These are phyloP conservation scores for Zeuzera pyrina DNA, from an alignment of 2,888 invertebrate genomes.

Conservation along the genomic window DNA sequence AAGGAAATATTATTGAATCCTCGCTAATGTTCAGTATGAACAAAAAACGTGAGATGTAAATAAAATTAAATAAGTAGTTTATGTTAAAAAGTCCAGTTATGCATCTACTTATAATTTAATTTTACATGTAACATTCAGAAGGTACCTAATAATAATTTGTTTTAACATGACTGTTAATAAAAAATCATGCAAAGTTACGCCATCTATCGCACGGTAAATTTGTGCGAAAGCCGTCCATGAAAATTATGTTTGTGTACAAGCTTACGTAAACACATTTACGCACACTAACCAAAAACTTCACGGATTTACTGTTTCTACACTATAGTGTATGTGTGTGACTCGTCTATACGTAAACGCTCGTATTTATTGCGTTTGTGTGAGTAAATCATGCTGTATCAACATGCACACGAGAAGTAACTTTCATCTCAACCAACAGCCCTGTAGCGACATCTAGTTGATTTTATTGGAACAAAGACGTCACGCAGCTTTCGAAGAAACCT, in stretches of 20 bases:
- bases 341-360: slow-evolving; percentile 21
- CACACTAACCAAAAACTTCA: slow-evolving; percentile 8
- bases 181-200: slow-evolving; percentile 23
- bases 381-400: slow-evolving; percentile 15
- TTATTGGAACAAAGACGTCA: slow-evolving; percentile 26
- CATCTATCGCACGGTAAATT: slow-evolving; percentile 36
- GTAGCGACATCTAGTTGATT: slow-evolving; percentile 54
- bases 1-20: too few species aligned
- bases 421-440: slow-evolving; percentile 32
- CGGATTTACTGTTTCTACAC: too few species aligned
- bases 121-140: too few species aligned
- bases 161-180: slow-evolving; percentile 5
- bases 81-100: too few species aligned
- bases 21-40: too few species aligned
- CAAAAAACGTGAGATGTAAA: too few species aligned
- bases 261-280: slow-evolving; percentile 14
- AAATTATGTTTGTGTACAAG: slow-evolving; percentile 25
- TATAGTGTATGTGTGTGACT: slow-evolving; percentile 25
- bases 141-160: too few species aligned
- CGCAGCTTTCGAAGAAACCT: slow-evolving; percentile 30
- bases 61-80: too few species aligned
- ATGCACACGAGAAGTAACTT: slow-evolving; percentile 25
- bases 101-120: too few species aligned
- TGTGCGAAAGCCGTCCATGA: slow-evolving; percentile 18
- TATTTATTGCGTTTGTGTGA: slow-evolving; percentile 20